Evolutionary conservation across 2,113 vertebrate genomes (phyloP).

Genomic region (Callipepla squamata): DNA sequence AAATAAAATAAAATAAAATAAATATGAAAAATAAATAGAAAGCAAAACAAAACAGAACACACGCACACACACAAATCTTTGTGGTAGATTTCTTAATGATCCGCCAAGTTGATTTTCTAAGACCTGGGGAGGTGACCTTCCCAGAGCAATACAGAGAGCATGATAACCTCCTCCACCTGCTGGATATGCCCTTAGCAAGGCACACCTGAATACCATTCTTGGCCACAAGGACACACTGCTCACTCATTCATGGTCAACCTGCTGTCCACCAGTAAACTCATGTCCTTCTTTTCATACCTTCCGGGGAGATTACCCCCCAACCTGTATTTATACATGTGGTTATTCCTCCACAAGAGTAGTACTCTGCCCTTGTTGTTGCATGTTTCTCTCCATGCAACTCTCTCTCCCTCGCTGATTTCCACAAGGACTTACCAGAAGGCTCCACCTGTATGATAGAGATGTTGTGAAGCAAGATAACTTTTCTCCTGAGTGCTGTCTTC

Average conservation of each 20-base stretch:
- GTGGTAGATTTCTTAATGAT: not conserved
- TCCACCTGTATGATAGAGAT: not conserved
- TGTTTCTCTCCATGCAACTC: not conserved
- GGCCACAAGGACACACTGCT: not conserved
- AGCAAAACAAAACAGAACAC: accelerated
- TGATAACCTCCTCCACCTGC: too few relatives aligned
- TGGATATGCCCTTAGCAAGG: too few relatives aligned
- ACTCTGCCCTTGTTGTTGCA: not conserved
- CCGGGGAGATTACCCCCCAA: not conserved
- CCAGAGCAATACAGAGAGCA: too few relatives aligned
- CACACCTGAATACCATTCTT: not conserved
- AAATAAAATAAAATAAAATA: too few relatives aligned
- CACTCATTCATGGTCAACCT: not conserved
- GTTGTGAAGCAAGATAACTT: not conserved
- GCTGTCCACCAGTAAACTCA: not conserved
- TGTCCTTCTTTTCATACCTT: not conserved
- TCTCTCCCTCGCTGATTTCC: not conserved
- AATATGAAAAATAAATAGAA: too few relatives aligned
- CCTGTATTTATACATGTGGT: not conserved
- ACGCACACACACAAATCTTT: not conserved
- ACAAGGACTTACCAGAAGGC: not conserved
- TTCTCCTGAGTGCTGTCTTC: not conserved
- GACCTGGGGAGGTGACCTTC: too few relatives aligned
- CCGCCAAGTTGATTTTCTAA: too few relatives aligned
- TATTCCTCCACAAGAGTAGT: not conserved